Evolutionary conservation across 2,113 vertebrate genomes (phyloP).

Genomic region (Phalacrocorax pelagicus): DNA sequence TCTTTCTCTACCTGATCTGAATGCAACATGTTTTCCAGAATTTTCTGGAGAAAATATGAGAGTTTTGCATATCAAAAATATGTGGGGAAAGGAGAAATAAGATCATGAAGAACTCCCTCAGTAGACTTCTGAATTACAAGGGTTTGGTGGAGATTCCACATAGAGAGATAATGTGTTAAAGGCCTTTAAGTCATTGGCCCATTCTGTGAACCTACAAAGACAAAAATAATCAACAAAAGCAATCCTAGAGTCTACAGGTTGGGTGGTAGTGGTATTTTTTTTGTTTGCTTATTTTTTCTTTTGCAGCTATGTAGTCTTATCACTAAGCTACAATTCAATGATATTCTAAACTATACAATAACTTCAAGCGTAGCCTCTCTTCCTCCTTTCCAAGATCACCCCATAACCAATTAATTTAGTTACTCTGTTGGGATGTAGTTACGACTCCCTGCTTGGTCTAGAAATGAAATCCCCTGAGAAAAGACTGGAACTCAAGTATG

Average conservation of each 20-base stretch:
- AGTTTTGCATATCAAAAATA: not conserved
- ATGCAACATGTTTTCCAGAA: not conserved
- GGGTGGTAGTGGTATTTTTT: rapidly evolving
- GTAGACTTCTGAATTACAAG: not conserved
- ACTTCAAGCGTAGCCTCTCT: not conserved
- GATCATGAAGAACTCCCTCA: not conserved
- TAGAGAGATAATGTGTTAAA: not conserved
- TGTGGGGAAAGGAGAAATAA: not conserved
- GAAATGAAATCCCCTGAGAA: not conserved
- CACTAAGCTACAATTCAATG: not conserved
- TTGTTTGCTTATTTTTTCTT: not conserved
- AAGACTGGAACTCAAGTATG: not conserved
- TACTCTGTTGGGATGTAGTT: not conserved
- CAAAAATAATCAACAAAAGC: not conserved
- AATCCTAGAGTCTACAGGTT: not conserved
- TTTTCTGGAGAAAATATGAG: not conserved
- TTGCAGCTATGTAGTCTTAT: not conserved
- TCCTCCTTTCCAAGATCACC: not conserved
- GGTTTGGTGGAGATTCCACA: not conserved
- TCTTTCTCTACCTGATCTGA: not conserved
- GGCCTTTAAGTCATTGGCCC: not conserved
- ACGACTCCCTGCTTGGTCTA: not conserved
- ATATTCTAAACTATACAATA: not conserved
- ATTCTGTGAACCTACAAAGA: not conserved
- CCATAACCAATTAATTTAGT: not conserved